Evolutionary conservation across 1,140 invertebrate genomes (phyloP).

Genomic region (Monomorium pharaonis): DNA sequence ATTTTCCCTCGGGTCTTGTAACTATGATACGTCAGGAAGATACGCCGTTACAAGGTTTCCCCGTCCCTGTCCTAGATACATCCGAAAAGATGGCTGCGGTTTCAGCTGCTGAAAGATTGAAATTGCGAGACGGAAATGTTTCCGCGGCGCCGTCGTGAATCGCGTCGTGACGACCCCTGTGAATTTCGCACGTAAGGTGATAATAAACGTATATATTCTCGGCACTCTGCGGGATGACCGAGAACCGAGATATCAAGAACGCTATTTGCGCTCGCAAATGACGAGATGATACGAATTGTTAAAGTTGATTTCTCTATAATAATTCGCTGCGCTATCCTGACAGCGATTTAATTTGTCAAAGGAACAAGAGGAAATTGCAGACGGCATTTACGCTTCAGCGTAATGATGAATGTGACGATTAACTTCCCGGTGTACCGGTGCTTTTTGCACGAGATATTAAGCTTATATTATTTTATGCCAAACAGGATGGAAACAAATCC

Average conservation of each 20-base stretch:
- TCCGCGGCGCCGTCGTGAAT: neutral
- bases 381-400: neutral
- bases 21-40: slow-evolving; percentile 13
- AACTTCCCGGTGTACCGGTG: slow-evolving; percentile 27
- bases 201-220: neutral
- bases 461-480: slow-evolving; percentile 52
- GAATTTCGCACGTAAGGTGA: neutral
- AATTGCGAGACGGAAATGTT: slow-evolving; percentile 22
- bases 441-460: slow-evolving; percentile 29
- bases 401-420: slow-evolving; percentile 28
- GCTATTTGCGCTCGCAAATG: neutral
- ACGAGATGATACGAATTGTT: neutral
- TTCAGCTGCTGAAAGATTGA: slow-evolving; percentile 27
- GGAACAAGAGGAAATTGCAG: neutral
- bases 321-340: neutral
- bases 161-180: neutral
- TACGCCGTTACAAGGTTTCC: neutral
- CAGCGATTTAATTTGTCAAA: slow-evolving; percentile 29
- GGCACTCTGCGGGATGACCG: neutral
- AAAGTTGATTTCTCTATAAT: neutral
- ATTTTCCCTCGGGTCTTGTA: slow-evolving; percentile 51
- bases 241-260: neutral
- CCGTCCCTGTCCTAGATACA: slow-evolving; percentile 35
- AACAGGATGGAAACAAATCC: slow-evolving; percentile 50
- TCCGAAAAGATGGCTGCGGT: slow-evolving; percentile 23